Evolutionary conservation across 2,888 invertebrate species (phyloP), one percentile per base, ranked within the genome.

Genomic region (Diadegma fenestrale): DNA sequence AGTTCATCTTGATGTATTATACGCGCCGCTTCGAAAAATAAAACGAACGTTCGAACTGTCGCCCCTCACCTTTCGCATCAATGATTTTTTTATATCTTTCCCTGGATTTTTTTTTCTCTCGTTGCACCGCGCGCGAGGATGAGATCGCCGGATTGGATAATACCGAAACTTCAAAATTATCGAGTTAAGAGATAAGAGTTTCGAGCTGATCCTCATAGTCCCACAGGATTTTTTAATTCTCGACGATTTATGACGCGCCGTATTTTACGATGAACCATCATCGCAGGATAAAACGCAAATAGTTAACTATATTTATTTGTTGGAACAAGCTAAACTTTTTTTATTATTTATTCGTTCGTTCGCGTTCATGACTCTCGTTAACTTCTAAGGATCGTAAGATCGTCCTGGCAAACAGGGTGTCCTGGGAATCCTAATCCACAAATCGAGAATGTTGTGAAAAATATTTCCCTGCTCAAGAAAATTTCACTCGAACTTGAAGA

Each of bases 301-400:
- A 26, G n/a, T n/a, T n/a, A n/a, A n/a, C n/a, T n/a, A n/a, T 26
- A 37, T 51, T 37, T 51, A 79, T 26, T 43, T 45, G 48, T 14
- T 45, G 17, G 41, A 37, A 45, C 45, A 71, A 71, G 8, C 33
- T 78, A 45, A 78, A 69, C 22, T 69, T 71, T 71, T n/a, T 71
- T 17, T 63, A 19, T 22, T 2, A 26, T 45, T 41, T 5, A 14
- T 72, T 73, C 41, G 66, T 58, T 37, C 12, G n/a, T 37, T 64
- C 37, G n/a, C 17, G n/a, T 37, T 78, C 48, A 22, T 58, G 68
- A 41, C 26, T 69, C 58, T 64, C 41, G 58, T 26, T 61, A 64
- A 71, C 22, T 69, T 63, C 22, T 10, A 73, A 69, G 48, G 63
- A 75, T 19, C 71, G 45, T 33, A 45, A 22, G 19, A 41, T 26